phyloP scores from a whole-genome alignment of 2,113 vertebrate species.

The Heteronetta atricapilla region DNA sequence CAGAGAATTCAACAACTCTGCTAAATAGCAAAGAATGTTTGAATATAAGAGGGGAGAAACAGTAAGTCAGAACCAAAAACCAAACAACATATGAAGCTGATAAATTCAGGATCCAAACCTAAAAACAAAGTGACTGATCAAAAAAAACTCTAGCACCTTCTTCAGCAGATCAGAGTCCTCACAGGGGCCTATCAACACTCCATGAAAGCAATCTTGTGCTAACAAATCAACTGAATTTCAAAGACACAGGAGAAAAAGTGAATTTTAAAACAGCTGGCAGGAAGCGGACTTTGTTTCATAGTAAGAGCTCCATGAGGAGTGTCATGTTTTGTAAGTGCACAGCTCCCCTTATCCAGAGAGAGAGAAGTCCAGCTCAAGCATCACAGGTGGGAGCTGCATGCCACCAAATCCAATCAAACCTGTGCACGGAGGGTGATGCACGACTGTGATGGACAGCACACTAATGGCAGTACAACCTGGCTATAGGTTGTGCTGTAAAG shows the following conservation, averaged over 20 bases:
- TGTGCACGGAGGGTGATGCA: rapidly evolving
- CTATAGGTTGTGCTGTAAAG: background rate
- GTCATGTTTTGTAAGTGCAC: background rate
- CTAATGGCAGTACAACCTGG: rapidly evolving
- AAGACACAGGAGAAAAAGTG: background rate
- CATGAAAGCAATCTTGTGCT: background rate
- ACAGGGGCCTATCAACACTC: background rate
- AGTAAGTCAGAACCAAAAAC: background rate
- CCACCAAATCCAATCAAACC: background rate
- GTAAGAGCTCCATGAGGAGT: background rate
- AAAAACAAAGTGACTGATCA: constrained; percentile 10
- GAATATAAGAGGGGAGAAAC: background rate
- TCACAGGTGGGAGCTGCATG: background rate
- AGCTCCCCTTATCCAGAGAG: background rate
- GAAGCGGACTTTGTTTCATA: constrained; percentile 4
- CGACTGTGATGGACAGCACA: background rate
- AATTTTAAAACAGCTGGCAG: constrained; percentile 18
- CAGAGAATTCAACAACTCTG: background rate
- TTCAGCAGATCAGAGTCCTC: constrained; percentile 3
- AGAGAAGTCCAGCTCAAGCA: background rate
- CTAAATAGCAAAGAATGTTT: background rate
- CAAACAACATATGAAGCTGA: background rate
- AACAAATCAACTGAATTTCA: constrained; percentile 10
- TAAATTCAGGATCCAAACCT: background rate
- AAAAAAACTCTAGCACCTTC: constrained; percentile 1